phyloP scores from a whole-genome alignment of 2,797 vertebrate species.

The Prionace glauca region DNA sequence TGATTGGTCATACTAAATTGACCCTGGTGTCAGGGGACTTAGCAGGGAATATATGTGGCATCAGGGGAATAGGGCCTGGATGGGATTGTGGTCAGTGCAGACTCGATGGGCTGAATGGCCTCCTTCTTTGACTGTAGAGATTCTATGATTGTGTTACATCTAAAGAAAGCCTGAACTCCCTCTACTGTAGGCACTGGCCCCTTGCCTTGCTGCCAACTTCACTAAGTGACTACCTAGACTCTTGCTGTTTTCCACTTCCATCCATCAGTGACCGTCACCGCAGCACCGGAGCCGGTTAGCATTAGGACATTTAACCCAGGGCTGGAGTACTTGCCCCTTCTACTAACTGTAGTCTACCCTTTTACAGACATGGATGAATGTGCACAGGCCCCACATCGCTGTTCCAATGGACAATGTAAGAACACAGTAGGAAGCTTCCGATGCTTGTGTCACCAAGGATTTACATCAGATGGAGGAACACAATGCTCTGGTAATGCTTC shows the following conservation, averaged over 20 bases:
- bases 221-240: not conserved
- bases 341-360: constrained; percentile 33
- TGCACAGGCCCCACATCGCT: constrained; percentile 58
- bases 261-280: not conserved
- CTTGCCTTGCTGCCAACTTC: not conserved
- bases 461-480: constrained; percentile 66
- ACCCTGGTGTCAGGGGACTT: too few species aligned
- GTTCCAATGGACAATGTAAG: constrained; percentile 49
- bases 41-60: too few species aligned
- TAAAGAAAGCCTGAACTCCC: not conserved
- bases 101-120: too few species aligned
- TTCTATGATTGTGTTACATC: too few species aligned
- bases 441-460: constrained; percentile 74
- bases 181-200: not conserved
- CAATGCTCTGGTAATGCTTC: constrained; percentile 69
- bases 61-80: too few species aligned
- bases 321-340: not conserved
- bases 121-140: too few species aligned
- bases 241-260: not conserved
- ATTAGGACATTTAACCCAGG: not conserved
- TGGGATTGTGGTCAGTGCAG: too few species aligned
- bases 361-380: constrained; percentile 80
- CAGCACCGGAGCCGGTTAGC: not conserved
- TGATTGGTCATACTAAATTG: too few species aligned
- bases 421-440: constrained; percentile 39